Base-by-base conservation (phyloP, 2,113 vertebrate genomes). In the Chaetodon trifascialis region DNA sequence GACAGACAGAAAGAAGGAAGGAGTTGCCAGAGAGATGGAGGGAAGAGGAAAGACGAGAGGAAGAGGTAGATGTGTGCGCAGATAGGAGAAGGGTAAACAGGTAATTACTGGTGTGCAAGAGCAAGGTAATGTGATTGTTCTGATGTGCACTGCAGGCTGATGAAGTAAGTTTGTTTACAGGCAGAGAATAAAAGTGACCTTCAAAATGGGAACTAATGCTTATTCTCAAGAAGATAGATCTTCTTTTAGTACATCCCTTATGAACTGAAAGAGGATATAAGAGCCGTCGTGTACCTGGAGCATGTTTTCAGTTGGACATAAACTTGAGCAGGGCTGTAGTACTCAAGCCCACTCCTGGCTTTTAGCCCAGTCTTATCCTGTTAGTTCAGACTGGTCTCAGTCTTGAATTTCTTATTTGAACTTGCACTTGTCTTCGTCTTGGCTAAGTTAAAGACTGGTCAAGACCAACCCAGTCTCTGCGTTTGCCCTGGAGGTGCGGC, bases 1-100 rank as follows among this genome's bases (percentile, higher is more conserved):
- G 84, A 82, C 77, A 92, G 91, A 92, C 21, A 55, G 79, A 85
- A 88, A 79, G 91, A 82, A 54, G 69, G 73, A 82, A 85, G 54
- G 74, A 90, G 85, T 73, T 88, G 72, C 71, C 75, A 82, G 81
- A 87, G 86, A 83, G 67, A 88, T 84, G 67, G 72, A 79, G 69
- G 65, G 54, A 86, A 42, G 15, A 42, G 49, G 65, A 49, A 72
- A 47, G 69, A 70, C 34, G 54, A 73, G 76, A 51, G 72, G 47
- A 80, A 70, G 76, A 66, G 34, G 73, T 46, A 71, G 81, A 74
- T 42, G 17, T 30, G 42, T 63, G 56, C 59, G 55, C 42, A 63
- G 73, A 88, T 78, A 73, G 80, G 65, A 68, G 83, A 78, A 59
- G 73, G 83, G 79, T 82, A 81, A 82, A 76, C n/a, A 73, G 30